Evolutionary conservation across 2,888 invertebrate genomes (phyloP), one percentile per base, ranked within the genome.

Genomic region (Pediacus dermestoides): DNA sequence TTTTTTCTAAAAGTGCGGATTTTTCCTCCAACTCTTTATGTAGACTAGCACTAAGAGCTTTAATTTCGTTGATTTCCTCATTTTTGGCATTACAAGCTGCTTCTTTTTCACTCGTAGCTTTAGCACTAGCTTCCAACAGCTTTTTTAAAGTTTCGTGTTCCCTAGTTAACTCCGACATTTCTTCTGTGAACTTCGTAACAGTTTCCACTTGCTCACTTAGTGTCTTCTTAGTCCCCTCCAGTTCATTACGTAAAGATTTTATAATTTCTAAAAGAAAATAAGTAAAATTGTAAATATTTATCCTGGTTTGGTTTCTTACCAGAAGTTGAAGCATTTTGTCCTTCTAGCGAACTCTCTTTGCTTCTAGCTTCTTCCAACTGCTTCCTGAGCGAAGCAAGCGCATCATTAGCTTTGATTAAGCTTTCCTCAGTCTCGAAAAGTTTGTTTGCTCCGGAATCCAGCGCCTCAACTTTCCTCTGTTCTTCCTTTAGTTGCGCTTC

Each of bases 401-500:
- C 76, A 28, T 76, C 76, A 48, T 78, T 77, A 30, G 78, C 73
- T 57, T 76, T 76, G 1, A 78, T 74, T 48, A 83, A 70, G 43
- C 77, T 76, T 57, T 84, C 81, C 40, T 81, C 77, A 26, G 80
- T 72, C 66, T 83, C 83, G n/a, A 80, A 79, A 18, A 66, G 66
- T 70, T 76, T 75, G 67, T 70, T 78, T 63, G 54, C 75, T 64
- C 73, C 82, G 41, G 60, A 61, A 58, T 76, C 75, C 2, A 74
- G 55, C 31, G 62, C 64, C 50, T 74, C 70, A 2, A 68, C 59
- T 43, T 71, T 68, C 38, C 68, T 67, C 33, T 70, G 64, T 55
- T 75, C 74, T 37, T 67, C 64, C 6, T 59, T 55, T 16, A 77
- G 53, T 39, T 64, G 57, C 37, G 64, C 63, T 54, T 77, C 72